Evolutionary conservation across 2,113 vertebrate species (phyloP).

Genomic region (Elephantulus edwardii): DNA sequence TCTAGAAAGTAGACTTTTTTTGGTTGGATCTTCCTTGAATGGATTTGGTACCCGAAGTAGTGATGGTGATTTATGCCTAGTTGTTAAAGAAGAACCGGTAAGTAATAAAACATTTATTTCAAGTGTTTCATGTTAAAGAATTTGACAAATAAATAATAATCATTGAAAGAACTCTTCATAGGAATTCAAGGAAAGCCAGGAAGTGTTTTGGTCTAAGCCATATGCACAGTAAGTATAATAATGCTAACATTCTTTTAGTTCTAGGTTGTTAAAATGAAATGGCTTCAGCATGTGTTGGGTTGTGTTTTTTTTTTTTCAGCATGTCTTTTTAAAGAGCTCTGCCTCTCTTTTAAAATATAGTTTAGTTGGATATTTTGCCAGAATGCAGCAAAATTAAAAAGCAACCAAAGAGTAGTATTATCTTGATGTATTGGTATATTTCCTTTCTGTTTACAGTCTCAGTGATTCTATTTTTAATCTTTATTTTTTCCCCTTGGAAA

Average conservation of each 20-base stretch:
- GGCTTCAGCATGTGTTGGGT: conserved; percentile 22
- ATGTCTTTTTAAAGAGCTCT: conserved; percentile 26
- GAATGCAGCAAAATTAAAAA: neutral
- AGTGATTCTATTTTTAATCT: conserved; percentile 48
- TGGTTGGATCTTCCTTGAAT: conserved; percentile 96
- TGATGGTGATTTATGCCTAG: conserved; percentile 95
- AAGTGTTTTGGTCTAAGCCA: conserved; percentile 15
- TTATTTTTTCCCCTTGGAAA: conserved; percentile 10
- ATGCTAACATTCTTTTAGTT: conserved; percentile 25
- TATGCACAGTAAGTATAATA: neutral
- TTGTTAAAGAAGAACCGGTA: conserved; percentile 90
- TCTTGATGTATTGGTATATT: conserved; percentile 17
- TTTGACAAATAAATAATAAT: conserved; percentile 34
- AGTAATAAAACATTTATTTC: conserved; percentile 78
- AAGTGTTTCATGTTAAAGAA: neutral
- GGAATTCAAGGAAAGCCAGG: conserved; percentile 36
- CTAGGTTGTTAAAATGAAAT: conserved; percentile 28
- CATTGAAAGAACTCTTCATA: conserved; percentile 14
- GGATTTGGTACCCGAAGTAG: conserved; percentile 94
- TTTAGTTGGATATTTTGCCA: conserved; percentile 16
- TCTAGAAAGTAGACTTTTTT: conserved; percentile 89
- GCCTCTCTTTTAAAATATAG: conserved; percentile 9
- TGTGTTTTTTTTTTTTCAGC: too few relatives aligned
- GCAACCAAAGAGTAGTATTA: neutral
- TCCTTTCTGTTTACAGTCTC: conserved; percentile 52